Evolutionary conservation across 1,140 invertebrate species (phyloP).

Genomic region (Brachionus plicatilis): DNA sequence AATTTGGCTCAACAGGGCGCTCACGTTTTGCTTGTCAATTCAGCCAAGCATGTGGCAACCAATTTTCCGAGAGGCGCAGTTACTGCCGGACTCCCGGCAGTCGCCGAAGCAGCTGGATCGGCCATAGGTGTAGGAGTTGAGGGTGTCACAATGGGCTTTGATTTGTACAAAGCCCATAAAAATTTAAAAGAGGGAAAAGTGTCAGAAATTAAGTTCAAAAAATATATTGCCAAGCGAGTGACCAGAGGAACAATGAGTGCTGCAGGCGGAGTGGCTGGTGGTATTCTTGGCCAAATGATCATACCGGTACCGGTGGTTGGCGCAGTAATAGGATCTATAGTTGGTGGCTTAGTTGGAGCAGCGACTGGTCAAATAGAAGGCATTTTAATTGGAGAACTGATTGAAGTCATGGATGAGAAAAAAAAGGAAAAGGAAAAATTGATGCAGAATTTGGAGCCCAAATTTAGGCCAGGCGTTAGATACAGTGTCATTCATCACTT

Average conservation of each 20-base stretch:
- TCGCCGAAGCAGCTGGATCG: slow-evolving; percentile 7
- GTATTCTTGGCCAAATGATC: slow-evolving; percentile 10
- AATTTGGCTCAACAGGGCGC: slow-evolving; percentile 12
- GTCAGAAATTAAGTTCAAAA: not conserved
- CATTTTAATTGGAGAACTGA: not conserved
- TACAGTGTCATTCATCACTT: slow-evolving; percentile 11
- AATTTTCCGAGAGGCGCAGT: not conserved
- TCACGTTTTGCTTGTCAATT: not conserved
- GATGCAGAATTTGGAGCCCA: not conserved
- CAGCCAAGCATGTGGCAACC: not conserved
- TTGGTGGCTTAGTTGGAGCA: not conserved
- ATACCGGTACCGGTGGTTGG: slow-evolving; percentile 18
- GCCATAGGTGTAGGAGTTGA: not conserved
- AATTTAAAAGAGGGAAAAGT: slow-evolving; percentile 28
- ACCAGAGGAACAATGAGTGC: slow-evolving; percentile 11
- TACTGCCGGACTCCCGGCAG: not conserved
- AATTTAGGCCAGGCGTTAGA: not conserved
- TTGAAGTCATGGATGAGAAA: slow-evolving; percentile 4
- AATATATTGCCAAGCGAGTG: slow-evolving; percentile 5
- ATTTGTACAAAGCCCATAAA: slow-evolving; percentile 12
- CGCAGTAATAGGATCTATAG: not conserved
- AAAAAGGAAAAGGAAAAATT: not conserved
- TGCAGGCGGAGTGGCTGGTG: not conserved
- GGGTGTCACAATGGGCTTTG: not conserved
- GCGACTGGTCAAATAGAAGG: slow-evolving; percentile 9